Evolutionary conservation across 2,113 vertebrate species (phyloP), one percentile per base, ranked within the genome.

Genomic region (Saguinus midas): DNA sequence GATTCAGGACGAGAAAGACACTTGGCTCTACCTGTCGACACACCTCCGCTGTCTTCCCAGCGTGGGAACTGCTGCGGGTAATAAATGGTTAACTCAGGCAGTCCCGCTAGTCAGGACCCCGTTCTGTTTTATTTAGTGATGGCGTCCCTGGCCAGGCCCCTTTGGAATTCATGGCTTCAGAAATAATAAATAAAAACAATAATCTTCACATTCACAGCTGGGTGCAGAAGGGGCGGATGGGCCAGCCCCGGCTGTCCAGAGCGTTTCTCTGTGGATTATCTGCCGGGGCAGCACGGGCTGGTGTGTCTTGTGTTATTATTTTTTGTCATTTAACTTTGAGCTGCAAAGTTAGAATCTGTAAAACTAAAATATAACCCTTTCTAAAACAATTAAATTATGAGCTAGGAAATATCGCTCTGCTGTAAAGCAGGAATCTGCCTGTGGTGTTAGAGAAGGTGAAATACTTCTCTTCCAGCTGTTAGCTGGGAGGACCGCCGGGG

Each of bases 241-340:
- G 50, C 90, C 40, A n/a, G 32, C 10, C 68, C 35, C 20, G 5
- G 61, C 32, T 48, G 23, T 50, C n/a, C 32, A 75, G 52, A 68
- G 32, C 3, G 29, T 91, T 45, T 94, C 58, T 87, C 73, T 64
- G 18, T 50, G 35, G 11, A 43, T 81, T 73, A 64, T 52, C 75
- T 81, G 25, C 32, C 20, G 18, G 25, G 84, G 50, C 35, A 76
- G 21, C 9, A 1, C 0, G 13, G 18, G 90, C 29, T 27, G 16
- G 35, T 70, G 0, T 43, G 32, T 70, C 58, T 52, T 82, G 40
- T 17, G 35, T 83, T 81, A 37, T 79, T 76, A 11, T 18, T 87
- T 90, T 76, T 82, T 6, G 20, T 40, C 43, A 82, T 83, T 79
- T 87, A 91, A 17, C 5, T 66, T 73, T 84, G 78, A 96, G 91